A percentile compares a stretch with the other conserved stretches of the same genome.
Evolutionary conservation across 2,888 invertebrate species (phyloP).

Genomic region (Timema podura): DNA sequence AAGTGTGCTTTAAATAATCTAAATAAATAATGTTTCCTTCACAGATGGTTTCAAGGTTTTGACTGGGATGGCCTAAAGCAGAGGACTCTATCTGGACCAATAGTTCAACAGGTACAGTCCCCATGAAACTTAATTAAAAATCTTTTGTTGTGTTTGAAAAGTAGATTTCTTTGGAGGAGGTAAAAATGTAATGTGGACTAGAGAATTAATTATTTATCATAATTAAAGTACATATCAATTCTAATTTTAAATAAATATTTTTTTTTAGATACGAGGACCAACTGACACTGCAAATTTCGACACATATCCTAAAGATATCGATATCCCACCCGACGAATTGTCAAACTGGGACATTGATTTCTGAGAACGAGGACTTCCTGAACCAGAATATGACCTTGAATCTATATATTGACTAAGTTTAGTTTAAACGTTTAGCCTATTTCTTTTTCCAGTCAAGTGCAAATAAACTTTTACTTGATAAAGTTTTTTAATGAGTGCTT

Average conservation of each 20-base stretch:
- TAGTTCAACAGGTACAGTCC: slow-evolving; percentile 49
- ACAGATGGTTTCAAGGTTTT: slow-evolving; percentile 71
- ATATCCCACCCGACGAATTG: slow-evolving; percentile 62
- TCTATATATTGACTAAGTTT: no score
- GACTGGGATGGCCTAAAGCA: slow-evolving; percentile 65
- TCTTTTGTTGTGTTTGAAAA: no score
- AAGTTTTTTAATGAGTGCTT: no score
- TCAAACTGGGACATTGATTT: slow-evolving; percentile 70
- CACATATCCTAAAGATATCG: slow-evolving; percentile 59
- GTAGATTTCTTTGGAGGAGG: neutral
- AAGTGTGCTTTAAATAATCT: no score
- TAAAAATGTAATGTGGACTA: neutral
- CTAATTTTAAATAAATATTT: slow-evolving; percentile 28
- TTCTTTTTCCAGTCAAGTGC: no score
- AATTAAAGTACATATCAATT: neutral
- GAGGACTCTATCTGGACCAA: slow-evolving; percentile 52
- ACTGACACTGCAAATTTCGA: slow-evolving; percentile 68
- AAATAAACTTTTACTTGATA: no score
- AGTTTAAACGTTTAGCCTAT: no score
- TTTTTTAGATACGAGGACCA: slow-evolving; percentile 53
- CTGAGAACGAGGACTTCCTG: slow-evolving; percentile 45
- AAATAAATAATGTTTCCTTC: no score
- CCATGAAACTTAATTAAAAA: no score
- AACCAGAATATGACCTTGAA: no score
- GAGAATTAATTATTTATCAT: neutral